Evolutionary conservation across 2,113 vertebrate species (phyloP), one percentile per base, ranked within the genome.

Genomic region (Etheostoma cragini): DNA sequence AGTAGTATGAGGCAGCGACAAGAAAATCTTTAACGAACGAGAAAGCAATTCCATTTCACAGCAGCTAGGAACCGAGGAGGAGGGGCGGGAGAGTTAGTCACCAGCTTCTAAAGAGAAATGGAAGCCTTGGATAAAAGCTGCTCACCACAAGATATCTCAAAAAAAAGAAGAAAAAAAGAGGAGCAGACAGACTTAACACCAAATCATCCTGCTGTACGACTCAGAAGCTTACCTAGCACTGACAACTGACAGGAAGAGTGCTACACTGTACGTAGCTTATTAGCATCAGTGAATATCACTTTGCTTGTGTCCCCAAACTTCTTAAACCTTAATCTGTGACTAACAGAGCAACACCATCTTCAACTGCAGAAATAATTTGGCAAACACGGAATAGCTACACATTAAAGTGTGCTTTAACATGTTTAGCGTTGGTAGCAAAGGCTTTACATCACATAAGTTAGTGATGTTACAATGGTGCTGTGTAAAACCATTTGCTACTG

Each of bases 31-130:
- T 88, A 89, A 94, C 84, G 57, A 93, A 93, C 82, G 83, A 91
- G 91, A 94, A 94, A 92, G 92, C 91, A 93, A 94, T 95, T 94
- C 94, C 87, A 94, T 94, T 93, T 92, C 91, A 89, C 90, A 92
- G 91, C 90, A 81, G 91, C 73, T 67, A 89, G 86, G 73, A 89
- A 87, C 74, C 69, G 77, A 74, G 64, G 72, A 88, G 86, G 85
- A 87, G 84, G 87, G 67, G 82, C 11, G 78, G 87, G 69, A 80
- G 83, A 92, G 85, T 87, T 90, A 93, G 89, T 90, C 81, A 86
- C 80, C 54, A 50, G 82, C 87, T 87, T 89, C 85, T 91, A 89
- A 93, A 92, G 82, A 90, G 90, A 88, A 92, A 92, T 88, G 87
- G 90, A 90, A 93, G 88, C 83, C 82, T 76, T 71, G 79, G 83